Conservation (phyloP, 2,888 invertebrate genomes). For the Andricus curvator region DNA sequence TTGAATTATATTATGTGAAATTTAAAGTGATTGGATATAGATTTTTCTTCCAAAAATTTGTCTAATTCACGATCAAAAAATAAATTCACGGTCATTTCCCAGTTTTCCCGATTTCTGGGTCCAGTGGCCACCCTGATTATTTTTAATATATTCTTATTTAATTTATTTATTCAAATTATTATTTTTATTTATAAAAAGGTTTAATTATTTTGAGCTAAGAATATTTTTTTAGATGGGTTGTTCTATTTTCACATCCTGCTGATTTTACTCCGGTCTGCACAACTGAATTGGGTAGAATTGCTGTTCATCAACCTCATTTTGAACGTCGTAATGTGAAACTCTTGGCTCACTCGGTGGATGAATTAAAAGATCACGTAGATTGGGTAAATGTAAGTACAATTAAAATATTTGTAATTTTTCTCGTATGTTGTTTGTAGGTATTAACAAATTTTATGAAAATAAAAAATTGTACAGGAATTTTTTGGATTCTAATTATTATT, state of each 20-base stretch:
- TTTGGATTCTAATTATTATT: conserved; percentile 12
- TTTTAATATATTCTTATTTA: no score
- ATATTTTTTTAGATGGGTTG: conserved; percentile 85
- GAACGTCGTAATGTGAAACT: conserved; percentile 86
- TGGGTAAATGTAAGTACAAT: conserved; percentile 84
- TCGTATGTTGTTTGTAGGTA: no score
- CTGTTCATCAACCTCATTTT: conserved; percentile 85
- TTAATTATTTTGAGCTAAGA: not conserved
- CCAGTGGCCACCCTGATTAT: no score
- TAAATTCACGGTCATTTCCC: no score
- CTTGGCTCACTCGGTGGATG: conserved; percentile 90
- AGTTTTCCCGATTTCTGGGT: no score
- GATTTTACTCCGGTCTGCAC: conserved; percentile 96
- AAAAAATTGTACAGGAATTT: no score
- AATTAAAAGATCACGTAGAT: conserved; percentile 85
- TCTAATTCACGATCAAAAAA: no score
- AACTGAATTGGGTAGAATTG: conserved; percentile 89
- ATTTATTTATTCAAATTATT: no score
- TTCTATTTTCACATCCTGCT: conserved; percentile 92
- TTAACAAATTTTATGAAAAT: no score
- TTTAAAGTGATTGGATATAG: no score
- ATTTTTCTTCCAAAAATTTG: no score
- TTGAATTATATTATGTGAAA: no score
- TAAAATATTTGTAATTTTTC: not conserved
- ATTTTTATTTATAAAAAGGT: not conserved